Evolutionary conservation across 2,888 invertebrate genomes (phyloP).

Genomic region (Hypolimnas misippus): DNA sequence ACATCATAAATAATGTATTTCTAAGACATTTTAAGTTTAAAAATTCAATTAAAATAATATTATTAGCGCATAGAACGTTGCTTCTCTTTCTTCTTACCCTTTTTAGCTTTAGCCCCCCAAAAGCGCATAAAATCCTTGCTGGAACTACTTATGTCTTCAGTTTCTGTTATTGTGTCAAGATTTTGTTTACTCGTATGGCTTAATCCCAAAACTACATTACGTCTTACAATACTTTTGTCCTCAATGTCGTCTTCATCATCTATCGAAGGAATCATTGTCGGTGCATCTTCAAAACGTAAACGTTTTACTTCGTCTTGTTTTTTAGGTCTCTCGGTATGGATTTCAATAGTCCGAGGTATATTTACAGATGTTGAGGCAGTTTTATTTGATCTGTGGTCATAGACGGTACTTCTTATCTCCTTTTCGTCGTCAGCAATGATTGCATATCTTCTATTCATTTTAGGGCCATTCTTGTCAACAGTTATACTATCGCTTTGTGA

Average conservation of each 20-base stretch:
- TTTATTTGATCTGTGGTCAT: conserved; percentile 42
- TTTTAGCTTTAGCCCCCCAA: conserved; percentile 51
- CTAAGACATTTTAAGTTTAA: no score
- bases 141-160: conserved; percentile 41
- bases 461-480: conserved; percentile 1
- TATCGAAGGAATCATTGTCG: conserved; percentile 50
- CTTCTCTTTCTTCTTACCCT: conserved; percentile 51
- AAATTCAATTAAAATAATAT: no score
- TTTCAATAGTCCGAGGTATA: conserved; percentile 30
- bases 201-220: conserved; percentile 5
- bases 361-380: background rate
- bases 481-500: conserved; percentile 30
- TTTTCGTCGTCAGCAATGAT: conserved; percentile 45
- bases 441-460: conserved; percentile 21
- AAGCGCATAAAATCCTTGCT: conserved; percentile 59
- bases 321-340: conserved; percentile 32
- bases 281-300: conserved; percentile 63
- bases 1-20: no score
- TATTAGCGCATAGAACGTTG: conserved; percentile 16
- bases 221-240: conserved; percentile 17
- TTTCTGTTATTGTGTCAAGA: conserved; percentile 44
- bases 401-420: conserved; percentile 54
- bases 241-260: conserved; percentile 38
- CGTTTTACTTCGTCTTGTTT: conserved; percentile 46
- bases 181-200: conserved; percentile 30